Percentiles rank a stretch among this genome's conserved stretches.
These are phyloP conservation scores for Tholera decimalis DNA, from an alignment of 2,888 invertebrate species.

Conservation along the genomic window DNA sequence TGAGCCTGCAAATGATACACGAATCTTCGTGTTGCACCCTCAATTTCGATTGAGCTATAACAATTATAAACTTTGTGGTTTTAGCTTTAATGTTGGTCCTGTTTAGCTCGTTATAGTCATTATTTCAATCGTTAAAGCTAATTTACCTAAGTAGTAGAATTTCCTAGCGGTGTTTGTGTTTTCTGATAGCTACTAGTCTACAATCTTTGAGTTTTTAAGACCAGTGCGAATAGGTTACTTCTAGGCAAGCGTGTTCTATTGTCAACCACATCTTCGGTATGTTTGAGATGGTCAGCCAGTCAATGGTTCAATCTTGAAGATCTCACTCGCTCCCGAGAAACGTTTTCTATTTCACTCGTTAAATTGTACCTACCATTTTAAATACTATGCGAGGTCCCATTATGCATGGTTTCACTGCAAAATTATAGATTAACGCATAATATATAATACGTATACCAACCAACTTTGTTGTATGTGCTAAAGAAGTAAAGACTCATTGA, in stretches of 20 bases:
- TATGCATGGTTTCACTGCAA: not conserved
- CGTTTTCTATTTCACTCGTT: not conserved
- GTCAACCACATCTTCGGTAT: no score
- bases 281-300: no score
- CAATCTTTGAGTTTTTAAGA: no score
- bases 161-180: no score
- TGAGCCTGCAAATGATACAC: conserved; percentile 55
- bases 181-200: no score
- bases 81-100: conserved; percentile 10
- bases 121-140: conserved; percentile 1
- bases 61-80: conserved; percentile 40
- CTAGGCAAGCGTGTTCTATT: no score
- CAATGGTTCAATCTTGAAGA: no score
- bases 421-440: conserved; percentile 8
- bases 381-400: not conserved
- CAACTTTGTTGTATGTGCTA: conserved; percentile 24
- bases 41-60: conserved; percentile 42
- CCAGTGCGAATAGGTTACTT: no score
- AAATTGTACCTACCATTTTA: not conserved
- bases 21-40: conserved; percentile 57
- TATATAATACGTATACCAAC: no score
- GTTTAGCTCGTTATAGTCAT: conserved; percentile 3
- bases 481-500: conserved; percentile 7
- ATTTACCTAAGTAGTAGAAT: no score
- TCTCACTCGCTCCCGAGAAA: not conserved